Evolutionary conservation across 1,140 invertebrate species (phyloP), one percentile per base, ranked within the genome.

Genomic region (Anoplophora glabripennis): DNA sequence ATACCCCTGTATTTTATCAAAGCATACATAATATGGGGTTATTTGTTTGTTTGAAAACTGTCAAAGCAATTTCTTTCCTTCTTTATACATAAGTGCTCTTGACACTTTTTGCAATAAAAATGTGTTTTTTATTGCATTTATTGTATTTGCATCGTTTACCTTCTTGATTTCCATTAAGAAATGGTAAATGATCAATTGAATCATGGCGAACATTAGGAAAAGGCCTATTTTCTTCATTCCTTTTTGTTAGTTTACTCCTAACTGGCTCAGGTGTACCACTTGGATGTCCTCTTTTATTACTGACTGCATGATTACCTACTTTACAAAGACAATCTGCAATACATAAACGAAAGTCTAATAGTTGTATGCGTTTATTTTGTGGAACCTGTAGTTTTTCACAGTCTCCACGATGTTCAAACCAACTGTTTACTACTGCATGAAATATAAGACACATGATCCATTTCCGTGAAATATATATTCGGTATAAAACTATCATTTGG

Each of bases 391-490:
- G 11, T 36, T n/a, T 12, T 36, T 46, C 37, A 34, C 41, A 35
- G 11, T 59, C 49, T 42, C 18, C 10, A 28, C 45, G 44, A 55
- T 55, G 55, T 54, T 60, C 51, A 35, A 55, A 21, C 58, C 58
- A 60, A 48, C 15, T 35, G 38, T 60, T 60, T 28, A 35, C 42
- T 36, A 42, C 12, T n/a, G 28, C 45, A 51, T 61, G 59, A 8
- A 38, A 38, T 14, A 61, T 47, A 7, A 61, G 18, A 8, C 51
- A n/a, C 12, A 63, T n/a, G 11, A 51, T 59, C 56, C 48, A 59
- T 37, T 63, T 63, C 52, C 44, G 59, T 9, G 61, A 54, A 18
- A 54, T 60, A 38, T 28, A 59, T 7, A 46, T 46, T 45, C 61
- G 49, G 41, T 59, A 63, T 12, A 56, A 12, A 4, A 17, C 28